Evolutionary conservation across 2,888 invertebrate genomes (phyloP), one percentile per base, ranked within the genome.

Genomic region (Lepidocyrtoides sp.): DNA sequence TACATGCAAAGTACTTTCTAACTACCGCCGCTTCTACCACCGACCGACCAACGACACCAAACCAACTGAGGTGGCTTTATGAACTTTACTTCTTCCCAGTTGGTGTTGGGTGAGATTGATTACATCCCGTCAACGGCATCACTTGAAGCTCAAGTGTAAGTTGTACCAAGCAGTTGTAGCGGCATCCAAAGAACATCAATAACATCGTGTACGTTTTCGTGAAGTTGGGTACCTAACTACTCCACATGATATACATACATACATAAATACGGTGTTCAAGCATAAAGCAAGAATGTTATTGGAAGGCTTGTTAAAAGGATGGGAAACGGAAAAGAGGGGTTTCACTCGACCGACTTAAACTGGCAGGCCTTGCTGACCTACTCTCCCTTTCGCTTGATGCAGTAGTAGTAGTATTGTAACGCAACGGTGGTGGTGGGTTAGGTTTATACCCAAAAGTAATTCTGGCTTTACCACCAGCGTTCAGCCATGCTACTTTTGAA

Each of bases 61-160:
- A 72, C 72, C 41, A 72, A 44, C 72, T n/a, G n/a, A 41, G 44
- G 44, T 26, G n/a, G n/a, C n/a, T n/a, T n/a, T n/a, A 51, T 84
- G 69, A 84, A 48, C 84, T 51, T n/a, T 54, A 77, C 77, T 51
- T 63, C 87, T 94, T 94, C 44, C 94, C 94, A 57, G 91, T 93
- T 57, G 93, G 94, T 57, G 94, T 94, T 14, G n/a, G n/a, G n/a
- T n/a, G 94, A 95, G 86, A 93, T 93, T 32, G 94, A 94, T 91
- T 94, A 93, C 92, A 94, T 94, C 23, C 93, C 94, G 32, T 93
- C 94, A 54, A 94, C 88, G 81, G 88, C 81, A 81, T 88, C 81
- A 88, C 88, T 88, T 88, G 54, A 79, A 63, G 63, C 81, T 81
- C 79, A 79, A 79, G 86, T 77, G 75, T 32, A 69, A 77, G 51